Evolutionary conservation across 1,140 invertebrate genomes (phyloP).

Genomic region (Sitophilus oryzae): DNA sequence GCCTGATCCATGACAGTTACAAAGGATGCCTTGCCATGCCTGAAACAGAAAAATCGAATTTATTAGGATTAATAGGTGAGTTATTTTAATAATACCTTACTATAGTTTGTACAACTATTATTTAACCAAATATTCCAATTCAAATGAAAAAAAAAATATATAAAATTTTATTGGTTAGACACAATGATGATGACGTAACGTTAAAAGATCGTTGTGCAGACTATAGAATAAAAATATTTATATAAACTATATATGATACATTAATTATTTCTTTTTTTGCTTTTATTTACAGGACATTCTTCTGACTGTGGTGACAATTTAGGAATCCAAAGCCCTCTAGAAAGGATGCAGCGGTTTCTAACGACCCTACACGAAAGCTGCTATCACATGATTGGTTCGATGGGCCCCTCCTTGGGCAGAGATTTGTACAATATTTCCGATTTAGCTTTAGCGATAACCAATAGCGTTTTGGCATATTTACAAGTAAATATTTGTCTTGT

Average conservation of each 20-base stretch:
- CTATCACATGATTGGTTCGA: conserved; percentile 72
- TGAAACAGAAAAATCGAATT: conserved; percentile 62
- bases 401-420: conserved; percentile 70
- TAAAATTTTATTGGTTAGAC: too few relatives aligned
- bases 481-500: conserved; percentile 46
- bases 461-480: conserved; percentile 63
- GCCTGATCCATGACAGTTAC: conserved; percentile 60
- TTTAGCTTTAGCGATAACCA: conserved; percentile 54
- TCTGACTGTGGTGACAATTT: conserved; percentile 46
- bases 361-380: conserved; percentile 62
- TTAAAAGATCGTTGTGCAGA: too few relatives aligned
- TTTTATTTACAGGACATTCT: conserved; percentile 30
- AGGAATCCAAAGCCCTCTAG: conserved; percentile 52
- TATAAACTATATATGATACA: too few relatives aligned
- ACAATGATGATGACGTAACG: too few relatives aligned
- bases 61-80: conserved; percentile 52
- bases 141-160: too few relatives aligned
- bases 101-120: background rate
- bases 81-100: background rate
- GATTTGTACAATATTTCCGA: conserved; percentile 73
- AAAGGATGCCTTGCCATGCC: conserved; percentile 61
- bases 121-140: too few relatives aligned
- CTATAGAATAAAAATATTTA: too few relatives aligned
- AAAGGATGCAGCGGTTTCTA: conserved; percentile 78
- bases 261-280: background rate